Conservation (phyloP, 2,113 vertebrate genomes). For the Oryzias melastigma region DNA sequence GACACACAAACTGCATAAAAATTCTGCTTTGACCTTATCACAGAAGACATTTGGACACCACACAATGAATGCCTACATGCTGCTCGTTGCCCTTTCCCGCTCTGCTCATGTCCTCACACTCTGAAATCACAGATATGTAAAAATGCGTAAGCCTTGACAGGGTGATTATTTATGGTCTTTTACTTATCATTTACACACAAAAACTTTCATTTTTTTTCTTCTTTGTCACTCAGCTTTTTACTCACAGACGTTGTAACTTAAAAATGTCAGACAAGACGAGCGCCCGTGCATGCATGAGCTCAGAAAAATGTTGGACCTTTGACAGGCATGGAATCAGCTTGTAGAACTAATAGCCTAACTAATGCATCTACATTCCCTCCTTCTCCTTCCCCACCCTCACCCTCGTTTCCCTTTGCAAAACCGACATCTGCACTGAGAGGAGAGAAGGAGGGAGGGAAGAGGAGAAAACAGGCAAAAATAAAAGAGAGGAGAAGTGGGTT, state of each 20-base stretch:
- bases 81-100: conserved; percentile 67
- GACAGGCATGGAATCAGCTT: conserved; percentile 96
- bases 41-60: conserved; percentile 58
- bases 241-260: conserved; percentile 55
- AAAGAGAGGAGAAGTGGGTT: conserved; percentile 61
- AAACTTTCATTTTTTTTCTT: conserved; percentile 11
- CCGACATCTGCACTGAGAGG: conserved; percentile 59
- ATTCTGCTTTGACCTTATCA: conserved; percentile 65
- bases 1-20: conserved; percentile 21
- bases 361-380: conserved; percentile 87
- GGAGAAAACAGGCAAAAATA: conserved; percentile 32
- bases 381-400: conserved; percentile 35
- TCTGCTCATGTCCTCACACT: conserved; percentile 26
- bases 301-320: conserved; percentile 77
- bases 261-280: conserved; percentile 54
- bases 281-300: conserved; percentile 43
- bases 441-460: conserved; percentile 27
- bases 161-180: conserved; percentile 51
- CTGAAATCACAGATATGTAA: conserved; percentile 34
- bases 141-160: conserved; percentile 34
- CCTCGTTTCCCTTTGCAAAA: conserved; percentile 47
- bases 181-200: conserved; percentile 42
- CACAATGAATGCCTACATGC: conserved; percentile 56
- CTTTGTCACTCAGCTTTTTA: conserved; percentile 43
- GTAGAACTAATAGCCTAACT: conserved; percentile 98